These are phyloP conservation scores for Andrena praecox DNA, from an alignment of 2,888 invertebrate species.

Conservation along the genomic window DNA sequence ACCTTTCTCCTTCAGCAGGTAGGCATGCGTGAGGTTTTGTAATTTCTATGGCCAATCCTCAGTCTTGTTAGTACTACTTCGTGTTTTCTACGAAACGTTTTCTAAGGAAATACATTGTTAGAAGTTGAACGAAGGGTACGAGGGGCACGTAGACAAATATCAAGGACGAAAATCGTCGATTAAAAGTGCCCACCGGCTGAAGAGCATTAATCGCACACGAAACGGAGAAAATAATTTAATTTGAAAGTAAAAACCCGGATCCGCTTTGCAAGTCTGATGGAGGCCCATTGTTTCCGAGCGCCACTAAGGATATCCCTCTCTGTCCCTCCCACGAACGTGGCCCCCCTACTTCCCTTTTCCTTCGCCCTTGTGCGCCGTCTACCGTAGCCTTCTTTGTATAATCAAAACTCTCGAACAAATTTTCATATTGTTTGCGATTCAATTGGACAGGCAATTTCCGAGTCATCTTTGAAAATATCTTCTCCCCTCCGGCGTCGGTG, in stretches of 20 bases:
- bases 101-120: background rate
- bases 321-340: conserved; percentile 55
- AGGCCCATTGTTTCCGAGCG: conserved; percentile 80
- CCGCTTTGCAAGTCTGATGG: conserved; percentile 83
- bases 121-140: conserved; percentile 2
- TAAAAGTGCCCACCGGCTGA: conserved; percentile 74
- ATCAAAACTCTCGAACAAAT: conserved; percentile 84
- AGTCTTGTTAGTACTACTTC: too few species aligned
- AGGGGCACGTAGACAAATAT: conserved; percentile 56
- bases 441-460: conserved; percentile 84
- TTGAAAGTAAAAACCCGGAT: conserved; percentile 83
- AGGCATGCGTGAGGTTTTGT: too few species aligned
- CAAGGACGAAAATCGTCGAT: conserved; percentile 67
- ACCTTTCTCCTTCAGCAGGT: too few species aligned
- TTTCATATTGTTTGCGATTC: conserved; percentile 84
- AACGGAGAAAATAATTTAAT: conserved; percentile 83
- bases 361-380: conserved; percentile 64
- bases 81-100: too few species aligned
- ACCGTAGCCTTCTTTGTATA: conserved; percentile 81
- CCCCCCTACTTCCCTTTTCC: conserved; percentile 51
- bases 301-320: conserved; percentile 79
- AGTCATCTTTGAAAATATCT: conserved; percentile 82
- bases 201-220: conserved; percentile 82
- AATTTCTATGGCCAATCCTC: too few species aligned
- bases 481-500: conserved; percentile 51